A percentile compares a stretch with the other conserved stretches of the same genome.
Evolutionary conservation across 1,140 invertebrate genomes (phyloP).

Genomic region (Yoshiicerus persimilis): DNA sequence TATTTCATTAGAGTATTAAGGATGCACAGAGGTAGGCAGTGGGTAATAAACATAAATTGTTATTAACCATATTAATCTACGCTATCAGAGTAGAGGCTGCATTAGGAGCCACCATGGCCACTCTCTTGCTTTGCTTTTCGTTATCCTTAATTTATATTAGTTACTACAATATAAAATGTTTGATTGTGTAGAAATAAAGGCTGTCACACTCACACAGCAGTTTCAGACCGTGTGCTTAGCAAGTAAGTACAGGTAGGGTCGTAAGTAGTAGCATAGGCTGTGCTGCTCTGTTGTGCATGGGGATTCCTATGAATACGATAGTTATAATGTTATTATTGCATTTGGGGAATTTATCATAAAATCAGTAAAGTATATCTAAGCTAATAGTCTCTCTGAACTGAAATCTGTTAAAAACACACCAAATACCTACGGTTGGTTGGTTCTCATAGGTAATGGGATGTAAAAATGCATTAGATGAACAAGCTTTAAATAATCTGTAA

Average conservation of each 20-base stretch:
- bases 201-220: not conserved
- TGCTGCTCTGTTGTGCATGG: not conserved
- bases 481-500: conserved; percentile 14
- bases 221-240: not conserved
- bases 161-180: not conserved
- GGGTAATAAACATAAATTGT: not conserved
- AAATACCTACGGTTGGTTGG: not conserved
- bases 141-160: not conserved
- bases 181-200: not conserved
- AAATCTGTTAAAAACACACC: not conserved
- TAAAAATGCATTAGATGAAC: conserved; percentile 22
- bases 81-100: not conserved
- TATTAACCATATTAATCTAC: not conserved
- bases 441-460: conserved; percentile 12
- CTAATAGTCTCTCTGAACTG: not conserved
- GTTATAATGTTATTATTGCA: not conserved
- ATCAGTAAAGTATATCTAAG: not conserved
- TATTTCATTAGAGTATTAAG: not conserved
- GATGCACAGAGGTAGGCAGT: not conserved
- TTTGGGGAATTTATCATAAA: conserved; percentile 12
- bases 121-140: not conserved
- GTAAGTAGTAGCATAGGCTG: too few species aligned
- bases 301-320: not conserved
- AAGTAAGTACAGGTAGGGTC: not conserved
- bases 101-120: not conserved